Evolutionary conservation across 2,888 invertebrate species (phyloP).

Genomic region (Latrodectus elegans): DNA sequence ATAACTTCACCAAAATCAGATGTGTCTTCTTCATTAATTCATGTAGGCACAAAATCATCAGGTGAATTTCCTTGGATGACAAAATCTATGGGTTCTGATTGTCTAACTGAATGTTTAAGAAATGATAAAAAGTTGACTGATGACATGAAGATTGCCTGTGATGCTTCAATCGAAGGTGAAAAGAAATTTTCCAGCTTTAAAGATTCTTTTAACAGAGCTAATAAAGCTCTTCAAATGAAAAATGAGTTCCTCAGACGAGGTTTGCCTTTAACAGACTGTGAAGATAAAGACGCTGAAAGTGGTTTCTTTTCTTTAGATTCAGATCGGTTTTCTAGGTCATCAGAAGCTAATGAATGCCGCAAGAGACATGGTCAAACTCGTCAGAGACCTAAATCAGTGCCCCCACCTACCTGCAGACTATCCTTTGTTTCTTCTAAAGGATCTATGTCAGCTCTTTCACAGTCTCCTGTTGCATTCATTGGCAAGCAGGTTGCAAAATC

Average conservation of each 20-base stretch:
- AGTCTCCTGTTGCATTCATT: slow-evolving; percentile 23
- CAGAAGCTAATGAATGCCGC: neutral
- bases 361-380: slow-evolving; percentile 19
- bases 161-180: neutral
- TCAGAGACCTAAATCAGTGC: slow-evolving; percentile 63
- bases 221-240: slow-evolving; percentile 47
- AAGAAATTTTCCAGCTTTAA: slow-evolving; percentile 36
- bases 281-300: neutral
- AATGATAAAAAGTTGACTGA: slow-evolving; percentile 1
- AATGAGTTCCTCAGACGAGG: slow-evolving; percentile 53
- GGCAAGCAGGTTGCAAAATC: slow-evolving; percentile 18
- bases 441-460: neutral
- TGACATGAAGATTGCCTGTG: neutral
- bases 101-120: neutral
- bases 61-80: slow-evolving; percentile 3
- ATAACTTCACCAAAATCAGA: slow-evolving; percentile 11
- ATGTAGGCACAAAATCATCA: neutral
- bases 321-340: slow-evolving; percentile 30
- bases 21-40: neutral
- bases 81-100: slow-evolving; percentile 5
- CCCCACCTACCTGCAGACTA: slow-evolving; percentile 55
- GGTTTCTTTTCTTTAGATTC: neutral
- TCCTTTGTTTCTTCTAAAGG: slow-evolving; percentile 16
- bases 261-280: slow-evolving; percentile 22
- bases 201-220: slow-evolving; percentile 54